A percentile compares a stretch with the other conserved stretches of the same genome.
Evolutionary conservation across 2,888 invertebrate genomes (phyloP).

Genomic region (Allygus modestus): DNA sequence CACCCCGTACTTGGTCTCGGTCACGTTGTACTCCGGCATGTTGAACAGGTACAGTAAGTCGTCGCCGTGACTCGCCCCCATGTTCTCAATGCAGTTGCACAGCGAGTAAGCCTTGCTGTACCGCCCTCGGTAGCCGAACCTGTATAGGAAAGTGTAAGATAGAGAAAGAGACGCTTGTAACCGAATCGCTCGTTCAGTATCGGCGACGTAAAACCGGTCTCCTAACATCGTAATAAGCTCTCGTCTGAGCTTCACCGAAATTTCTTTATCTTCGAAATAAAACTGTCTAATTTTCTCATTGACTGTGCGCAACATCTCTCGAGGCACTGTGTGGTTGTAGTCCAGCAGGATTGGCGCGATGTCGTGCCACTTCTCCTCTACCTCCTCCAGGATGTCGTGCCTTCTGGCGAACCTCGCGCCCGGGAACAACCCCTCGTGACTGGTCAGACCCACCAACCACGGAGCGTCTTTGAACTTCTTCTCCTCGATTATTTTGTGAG

Average conservation of each 20-base stretch:
- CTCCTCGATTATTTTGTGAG: constrained; percentile 79
- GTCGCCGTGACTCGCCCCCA: constrained; percentile 58
- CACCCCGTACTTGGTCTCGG: constrained; percentile 4
- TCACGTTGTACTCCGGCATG: background rate
- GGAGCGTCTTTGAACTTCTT: constrained; percentile 82
- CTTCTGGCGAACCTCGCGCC: constrained; percentile 75
- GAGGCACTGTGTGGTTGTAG: constrained; percentile 69
- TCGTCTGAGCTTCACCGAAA: constrained; percentile 1
- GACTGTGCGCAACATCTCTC: constrained; percentile 64
- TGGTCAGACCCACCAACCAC: constrained; percentile 82
- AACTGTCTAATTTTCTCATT: constrained; percentile 67
- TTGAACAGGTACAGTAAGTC: constrained; percentile 43
- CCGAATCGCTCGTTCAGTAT: constrained; percentile 36
- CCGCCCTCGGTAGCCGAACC: constrained; percentile 29
- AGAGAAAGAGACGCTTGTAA: constrained; percentile 4
- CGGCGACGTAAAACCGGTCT: constrained; percentile 40
- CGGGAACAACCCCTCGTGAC: constrained; percentile 86
- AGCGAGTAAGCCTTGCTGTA: constrained; percentile 34
- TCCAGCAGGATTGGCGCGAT: constrained; percentile 70
- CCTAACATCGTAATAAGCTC: constrained; percentile 48
- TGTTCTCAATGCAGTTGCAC: constrained; percentile 33
- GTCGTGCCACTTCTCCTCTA: constrained; percentile 69
- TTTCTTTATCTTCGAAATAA: constrained; percentile 67
- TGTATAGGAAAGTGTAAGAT: constrained; percentile 35
- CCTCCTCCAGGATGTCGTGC: constrained; percentile 31